Percentiles rank a stretch among this genome's conserved stretches.
Evolutionary conservation across 1,140 invertebrate genomes (phyloP).

Genomic region (Orius laevigatus): DNA sequence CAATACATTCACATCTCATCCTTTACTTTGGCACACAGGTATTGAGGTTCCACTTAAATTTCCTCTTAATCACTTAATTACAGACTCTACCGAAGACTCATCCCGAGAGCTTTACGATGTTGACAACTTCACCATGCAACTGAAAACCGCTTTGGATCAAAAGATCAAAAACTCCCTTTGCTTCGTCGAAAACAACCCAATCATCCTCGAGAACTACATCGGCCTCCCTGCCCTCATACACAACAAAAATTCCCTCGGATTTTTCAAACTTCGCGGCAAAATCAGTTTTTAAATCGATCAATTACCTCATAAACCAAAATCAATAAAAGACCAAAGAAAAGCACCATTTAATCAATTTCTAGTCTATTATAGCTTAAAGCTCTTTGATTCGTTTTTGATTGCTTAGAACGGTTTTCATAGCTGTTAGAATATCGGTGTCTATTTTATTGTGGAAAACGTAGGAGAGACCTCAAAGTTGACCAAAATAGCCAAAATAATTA

Average conservation of each 20-base stretch:
- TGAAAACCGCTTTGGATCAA: slow-evolving; percentile 32
- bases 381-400: no score
- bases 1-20: slow-evolving; percentile 62
- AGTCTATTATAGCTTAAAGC: no score
- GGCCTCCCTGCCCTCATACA: slow-evolving; percentile 62
- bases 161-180: slow-evolving; percentile 27
- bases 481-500: no score
- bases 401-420: no score
- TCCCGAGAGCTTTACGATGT: slow-evolving; percentile 34
- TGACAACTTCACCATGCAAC: slow-evolving; percentile 36
- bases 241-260: slow-evolving; percentile 66
- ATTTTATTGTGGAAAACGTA: no score
- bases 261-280: slow-evolving; percentile 70
- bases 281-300: slow-evolving; percentile 52
- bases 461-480: no score
- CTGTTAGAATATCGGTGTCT: no score
- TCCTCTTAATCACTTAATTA: slow-evolving; percentile 7
- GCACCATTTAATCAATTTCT: no score
- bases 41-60: no score
- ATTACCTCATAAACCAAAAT: neutral
- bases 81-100: slow-evolving; percentile 22
- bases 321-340: no score
- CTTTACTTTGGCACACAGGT: slow-evolving; percentile 63
- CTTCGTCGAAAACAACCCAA: slow-evolving; percentile 46
- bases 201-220: slow-evolving; percentile 64